These are phyloP conservation scores for Electrona antarctica DNA, from an alignment of 2,113 vertebrate genomes.

Conservation along the genomic window DNA sequence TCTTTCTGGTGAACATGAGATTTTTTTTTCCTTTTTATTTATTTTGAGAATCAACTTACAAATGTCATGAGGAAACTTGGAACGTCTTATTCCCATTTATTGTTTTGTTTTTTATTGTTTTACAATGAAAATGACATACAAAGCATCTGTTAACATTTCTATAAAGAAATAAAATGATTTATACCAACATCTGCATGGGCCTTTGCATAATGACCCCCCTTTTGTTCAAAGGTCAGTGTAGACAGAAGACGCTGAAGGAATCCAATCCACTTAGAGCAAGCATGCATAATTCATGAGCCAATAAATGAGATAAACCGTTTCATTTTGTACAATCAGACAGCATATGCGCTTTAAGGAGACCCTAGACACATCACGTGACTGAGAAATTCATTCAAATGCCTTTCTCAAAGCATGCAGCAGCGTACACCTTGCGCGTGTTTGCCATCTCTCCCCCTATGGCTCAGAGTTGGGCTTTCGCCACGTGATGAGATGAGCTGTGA, in stretches of 20 bases:
- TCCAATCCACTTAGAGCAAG: conserved; percentile 58
- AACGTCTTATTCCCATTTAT: too few relatives aligned
- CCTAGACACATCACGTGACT: conserved; percentile 36
- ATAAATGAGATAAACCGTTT: conserved; percentile 70
- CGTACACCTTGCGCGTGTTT: conserved; percentile 13
- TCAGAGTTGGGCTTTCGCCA: conserved; percentile 65
- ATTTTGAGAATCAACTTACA: neutral
- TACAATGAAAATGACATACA: neutral
- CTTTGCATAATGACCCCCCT: conserved; percentile 20
- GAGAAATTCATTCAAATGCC: neutral
- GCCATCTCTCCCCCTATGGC: conserved; percentile 39
- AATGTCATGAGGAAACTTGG: too few relatives aligned
- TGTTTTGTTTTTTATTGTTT: neutral
- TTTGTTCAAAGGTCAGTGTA: conserved; percentile 13
- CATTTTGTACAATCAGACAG: conserved; percentile 39
- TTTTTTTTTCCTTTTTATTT: too few relatives aligned
- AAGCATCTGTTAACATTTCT: neutral
- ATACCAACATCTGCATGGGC: neutral
- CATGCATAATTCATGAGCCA: conserved; percentile 71
- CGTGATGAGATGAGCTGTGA: conserved; percentile 30
- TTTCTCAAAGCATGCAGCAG: neutral
- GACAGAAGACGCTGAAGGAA: conserved; percentile 37
- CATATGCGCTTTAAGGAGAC: neutral
- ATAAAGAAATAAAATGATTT: conserved; percentile 31
- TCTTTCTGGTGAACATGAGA: too few relatives aligned